Evolutionary conservation across 1,140 invertebrate species (phyloP).

Genomic region (Nasonia vitripennis): DNA sequence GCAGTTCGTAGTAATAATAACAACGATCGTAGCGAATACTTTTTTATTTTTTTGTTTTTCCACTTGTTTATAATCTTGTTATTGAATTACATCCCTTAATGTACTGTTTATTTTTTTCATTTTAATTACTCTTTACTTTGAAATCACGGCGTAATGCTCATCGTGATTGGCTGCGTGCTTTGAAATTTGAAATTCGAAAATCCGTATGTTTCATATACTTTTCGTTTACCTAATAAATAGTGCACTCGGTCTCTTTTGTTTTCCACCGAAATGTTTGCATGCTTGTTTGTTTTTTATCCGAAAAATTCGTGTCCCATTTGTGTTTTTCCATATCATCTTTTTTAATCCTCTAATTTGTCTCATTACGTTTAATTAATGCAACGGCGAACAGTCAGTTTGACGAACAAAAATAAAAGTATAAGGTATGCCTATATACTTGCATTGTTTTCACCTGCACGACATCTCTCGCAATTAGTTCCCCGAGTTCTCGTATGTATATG

Average conservation of each 20-base stretch:
- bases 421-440: constrained; percentile 21
- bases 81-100: constrained; percentile 31
- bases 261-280: constrained; percentile 20
- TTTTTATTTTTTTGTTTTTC: constrained; percentile 14
- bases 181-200: constrained; percentile 27
- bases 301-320: constrained; percentile 4
- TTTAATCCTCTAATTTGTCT: constrained; percentile 15
- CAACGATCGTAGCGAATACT: constrained; percentile 22
- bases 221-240: constrained; percentile 5
- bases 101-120: not conserved
- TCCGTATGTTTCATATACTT: constrained; percentile 4
- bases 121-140: not conserved
- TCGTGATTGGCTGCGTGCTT: constrained; percentile 7
- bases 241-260: constrained; percentile 38
- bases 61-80: constrained; percentile 9
- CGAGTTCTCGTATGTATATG: constrained; percentile 22
- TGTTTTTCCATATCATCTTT: not conserved
- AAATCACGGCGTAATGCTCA: constrained; percentile 6
- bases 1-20: constrained; percentile 21
- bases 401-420: constrained; percentile 37
- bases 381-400: constrained; percentile 18
- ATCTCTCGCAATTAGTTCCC: not conserved
- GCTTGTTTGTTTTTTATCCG: not conserved
- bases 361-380: constrained; percentile 7
- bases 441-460: constrained; percentile 20